Evolutionary conservation across 35 echinoderm and acorn worm species (phyloP).

Genomic region (Lytechinus pictus): DNA sequence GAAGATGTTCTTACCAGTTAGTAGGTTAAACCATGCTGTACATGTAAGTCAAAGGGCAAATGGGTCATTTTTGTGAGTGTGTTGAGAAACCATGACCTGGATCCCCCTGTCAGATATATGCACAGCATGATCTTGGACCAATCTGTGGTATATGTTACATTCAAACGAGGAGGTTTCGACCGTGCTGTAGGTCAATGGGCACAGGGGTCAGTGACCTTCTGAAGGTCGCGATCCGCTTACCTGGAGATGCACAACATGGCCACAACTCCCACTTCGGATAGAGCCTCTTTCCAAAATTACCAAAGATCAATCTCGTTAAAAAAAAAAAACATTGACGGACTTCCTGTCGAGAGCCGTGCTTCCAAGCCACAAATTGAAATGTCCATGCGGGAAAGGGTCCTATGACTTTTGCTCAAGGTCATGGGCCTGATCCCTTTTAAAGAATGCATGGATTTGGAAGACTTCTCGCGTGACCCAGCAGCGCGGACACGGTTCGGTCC

Average conservation of each 20-base stretch:
- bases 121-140: not conserved
- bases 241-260: not conserved
- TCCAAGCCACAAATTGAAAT: not conserved
- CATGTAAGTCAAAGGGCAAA: not conserved
- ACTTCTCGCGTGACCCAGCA: not conserved
- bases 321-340: not conserved
- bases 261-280: not conserved
- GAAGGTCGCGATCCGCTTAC: not conserved
- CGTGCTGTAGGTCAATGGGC: conserved; percentile 7
- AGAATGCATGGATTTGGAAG: not conserved
- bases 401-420: not conserved
- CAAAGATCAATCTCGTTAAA: no score
- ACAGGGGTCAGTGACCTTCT: conserved; percentile 6
- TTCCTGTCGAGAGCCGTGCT: not conserved
- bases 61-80: not conserved
- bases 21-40: not conserved
- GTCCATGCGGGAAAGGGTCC: not conserved
- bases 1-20: not conserved
- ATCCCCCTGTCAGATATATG: not conserved
- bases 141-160: conserved; percentile 12
- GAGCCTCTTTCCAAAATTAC: not conserved
- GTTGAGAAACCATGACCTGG: not conserved
- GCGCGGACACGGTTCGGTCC: not conserved
- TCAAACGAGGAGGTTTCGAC: not conserved
- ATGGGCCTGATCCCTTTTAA: not conserved